Evolutionary conservation across 2,888 invertebrate genomes (phyloP), one percentile per base, ranked within the genome.

Genomic region (Amphipoea lucens): DNA sequence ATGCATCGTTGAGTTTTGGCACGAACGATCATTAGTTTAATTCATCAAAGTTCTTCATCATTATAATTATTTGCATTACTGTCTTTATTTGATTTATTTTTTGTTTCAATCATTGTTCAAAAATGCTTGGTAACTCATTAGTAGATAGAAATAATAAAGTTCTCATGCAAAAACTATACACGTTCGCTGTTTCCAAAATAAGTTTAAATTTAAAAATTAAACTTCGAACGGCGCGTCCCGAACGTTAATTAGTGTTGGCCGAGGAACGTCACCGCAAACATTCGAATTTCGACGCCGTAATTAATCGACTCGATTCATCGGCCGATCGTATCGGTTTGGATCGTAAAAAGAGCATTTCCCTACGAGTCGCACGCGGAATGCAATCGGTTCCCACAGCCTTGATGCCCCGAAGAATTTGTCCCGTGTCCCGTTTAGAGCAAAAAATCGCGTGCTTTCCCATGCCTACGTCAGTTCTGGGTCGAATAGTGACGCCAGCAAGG

Each of bases 361-460:
- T 95, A 92, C 90, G 89, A 90, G 89, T 89, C 88, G 84, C 87
- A 90, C 86, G 81, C 80, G 94, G 96, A 96, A 96, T 96, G 95
- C 94, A 91, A 96, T 96, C 94, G 95, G 96, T 96, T 96, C 96
- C 96, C 96, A 97, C 95, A 96, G 93, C 95, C 95, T 95, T 95
- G 96, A 92, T 90, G 93, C 91, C 90, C 89, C 89, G 88, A 94
- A 93, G 95, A 94, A 94, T 95, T 92, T 94, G 92, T 93, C 93
- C 93, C 89, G 90, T 91, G 91, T 90, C 92, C 92, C 93, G 91
- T 92, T 92, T 90, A 88, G 91, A 90, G 92, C 95, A 96, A 96
- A 96, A 96, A 96, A 93, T 93, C 87, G 94, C 94, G 90, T 90
- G 94, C 96, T 96, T 96, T 96, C 96, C 96, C 96, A 96, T 95